Evolutionary conservation across 1,140 invertebrate genomes (phyloP), one percentile per base, ranked within the genome.

Genomic region (Andrena cerasifolii): DNA sequence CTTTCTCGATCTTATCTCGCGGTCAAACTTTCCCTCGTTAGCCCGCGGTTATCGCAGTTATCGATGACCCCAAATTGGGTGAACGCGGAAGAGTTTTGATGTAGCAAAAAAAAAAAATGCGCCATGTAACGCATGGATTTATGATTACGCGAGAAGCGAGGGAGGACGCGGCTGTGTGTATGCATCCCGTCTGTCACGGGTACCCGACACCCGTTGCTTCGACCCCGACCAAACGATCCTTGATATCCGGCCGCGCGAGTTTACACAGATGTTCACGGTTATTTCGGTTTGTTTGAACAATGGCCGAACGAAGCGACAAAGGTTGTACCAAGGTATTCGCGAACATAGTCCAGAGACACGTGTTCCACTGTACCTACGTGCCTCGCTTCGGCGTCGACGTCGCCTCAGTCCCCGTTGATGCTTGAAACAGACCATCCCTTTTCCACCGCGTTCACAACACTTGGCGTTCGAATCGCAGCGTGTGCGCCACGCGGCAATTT

Each of bases 261-360:
- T 86, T 86, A 82, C 79, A 86, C 85, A 86, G 82, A 84, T 84
- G 82, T 78, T 66, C 74, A 54, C 58, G 45, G 63, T 72, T 79
- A 79, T 84, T 79, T 63, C 61, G 31, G 76, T 75, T 68, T 84
- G 75, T 86, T 86, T 86, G 85, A 86, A 86, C 85, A 86, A 86
- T 82, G 86, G 85, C 62, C 66, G 84, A 83, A 80, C 65, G 72
- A 79, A 63, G 82, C 66, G 70, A 66, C 66, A 78, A 49, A 66
- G 70, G 59, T 70, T 59, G 43, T 36, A 33, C 12, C 63, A 26
- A 33, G 59, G 67, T 61, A 76, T 84, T 67, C 59, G 71, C 81
- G 40, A 51, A 3, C 3, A 31, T 61, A 54, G 58, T 47, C 40
- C 36, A 24, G 28, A 45, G 7, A 54, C 58, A 62, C 45, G 56